Base-by-base conservation (phyloP, 92 coral and sea anemone species). In the Bergia puertoricense region DNA sequence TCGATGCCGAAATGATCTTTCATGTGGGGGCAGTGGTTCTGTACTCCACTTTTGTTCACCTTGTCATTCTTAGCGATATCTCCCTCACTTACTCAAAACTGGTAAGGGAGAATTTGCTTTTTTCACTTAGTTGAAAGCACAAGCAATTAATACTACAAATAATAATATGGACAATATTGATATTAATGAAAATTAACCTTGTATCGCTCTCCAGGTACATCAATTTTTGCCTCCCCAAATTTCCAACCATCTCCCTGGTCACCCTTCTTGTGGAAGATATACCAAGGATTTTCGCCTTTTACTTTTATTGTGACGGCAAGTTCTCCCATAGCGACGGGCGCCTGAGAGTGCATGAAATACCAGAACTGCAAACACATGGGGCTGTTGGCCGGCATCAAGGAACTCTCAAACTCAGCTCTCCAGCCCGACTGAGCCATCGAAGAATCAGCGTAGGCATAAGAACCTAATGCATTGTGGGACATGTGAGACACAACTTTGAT, bases 181-280 rank as follows among this genome's bases (percentile, higher is more conserved):
- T 30, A 30, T 30, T 30, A 30, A 30, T 30, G 30, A 30, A 30
- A 30, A 30, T 30, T 30, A 59, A 66, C 75, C 75, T 67, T 66
- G 75, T 82, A 67, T 46, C 54, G 86, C 37, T 40, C 10, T 67
- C 86, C 75, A 59, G 75, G n/a, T 65, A 82, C 77, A 43, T 82
- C 86, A 65, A 82, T 72, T 0, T 82, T 82, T 22, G 76, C 77
- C 39, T 66, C 48, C 13, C 86, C 75, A 62, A 82, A 65, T 41
- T 72, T 82, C 75, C 86, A 82, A 0, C 86, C 86, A 38, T 82
- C 56, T 66, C 75, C 86, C 77, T 67, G 75, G 73, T 82, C 86
- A 8, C 76, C 77, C 30, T 42, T 42, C 41, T 67, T 72, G 36
- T 18, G 22, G 50, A 66, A 72, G n/a, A 72, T 72, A 20, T 82